Base-by-base conservation (phyloP, 53 echinoderm and acorn worm species). In the Mesocentrotus franciscanus region DNA sequence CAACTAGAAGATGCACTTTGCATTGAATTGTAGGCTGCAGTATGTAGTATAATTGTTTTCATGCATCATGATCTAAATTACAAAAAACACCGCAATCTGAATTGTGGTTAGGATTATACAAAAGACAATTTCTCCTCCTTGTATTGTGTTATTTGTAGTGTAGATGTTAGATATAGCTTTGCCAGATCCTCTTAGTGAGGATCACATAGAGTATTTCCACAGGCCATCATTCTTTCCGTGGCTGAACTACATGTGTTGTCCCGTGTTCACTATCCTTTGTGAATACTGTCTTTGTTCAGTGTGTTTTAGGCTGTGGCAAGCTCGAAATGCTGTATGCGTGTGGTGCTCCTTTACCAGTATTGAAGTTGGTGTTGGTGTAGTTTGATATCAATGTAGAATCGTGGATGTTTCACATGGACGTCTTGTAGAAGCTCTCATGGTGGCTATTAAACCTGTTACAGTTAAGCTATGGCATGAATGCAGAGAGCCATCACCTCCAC, bases 161-260 rank as follows among this genome's bases (percentile, higher is more conserved):
- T 81, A 39, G 81, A 42, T 81, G 42, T 81, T 32, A 76, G 76
- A 76, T 76, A 14, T 76, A 30, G 76, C 76, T 75, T 75, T 39
- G 11, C 13, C 75, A 75, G 75, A 32, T 32, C 75, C 27, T 33
- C 12, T 76, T 11, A 1, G 15, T 76, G 33, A 30, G 30, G 76
- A 76, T 76, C 33, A 33, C 33, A 4, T 33, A 14, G 76, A 76
- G 10, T 68, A 14, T 15, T 66, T 76, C 76, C 14, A 24, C 30
- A 64, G 64, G 64, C 64, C 20, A 64, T 64, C 64, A 64, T 20
- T 64, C 64, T 7, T 13, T 64, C 15, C 16, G 20, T 20, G 20
- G 20, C 64, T 64, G 64, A 64, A 64, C 64, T 64, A 20, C 64
- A 64, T 64, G 64, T 64, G 20, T 64, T 16, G 20, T 18, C 17